A percentile compares a stretch with the other conserved stretches of the same genome.
Conservation (phyloP, 1,140 invertebrate genomes). For the Anastrepha obliqua region DNA sequence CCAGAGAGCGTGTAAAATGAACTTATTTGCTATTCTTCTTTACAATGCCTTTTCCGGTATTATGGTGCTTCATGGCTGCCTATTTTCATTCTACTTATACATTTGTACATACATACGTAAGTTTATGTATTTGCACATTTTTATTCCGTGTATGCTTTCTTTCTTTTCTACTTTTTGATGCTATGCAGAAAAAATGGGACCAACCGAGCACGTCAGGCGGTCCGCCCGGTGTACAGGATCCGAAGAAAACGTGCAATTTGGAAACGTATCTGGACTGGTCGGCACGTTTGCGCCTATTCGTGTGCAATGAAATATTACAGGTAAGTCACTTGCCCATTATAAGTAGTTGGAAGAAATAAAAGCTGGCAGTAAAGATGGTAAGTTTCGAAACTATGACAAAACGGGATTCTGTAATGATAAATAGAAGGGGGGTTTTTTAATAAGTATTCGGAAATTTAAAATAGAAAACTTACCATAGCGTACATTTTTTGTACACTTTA, state of each 20-base stretch:
- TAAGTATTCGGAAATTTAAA: too few species aligned
- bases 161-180: not conserved
- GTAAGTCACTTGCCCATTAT: conserved; percentile 59
- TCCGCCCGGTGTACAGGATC: conserved; percentile 67
- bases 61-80: not conserved
- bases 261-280: conserved; percentile 73
- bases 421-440: not conserved
- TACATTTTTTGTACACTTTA: too few species aligned
- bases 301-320: conserved; percentile 73
- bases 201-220: conserved; percentile 68
- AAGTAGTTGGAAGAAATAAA: not conserved
- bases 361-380: too few species aligned
- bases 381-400: too few species aligned
- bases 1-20: conserved; percentile 49
- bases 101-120: not conserved
- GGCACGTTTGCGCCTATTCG: conserved; percentile 71
- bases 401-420: not conserved
- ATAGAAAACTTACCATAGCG: too few species aligned
- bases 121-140: not conserved
- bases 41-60: not conserved
- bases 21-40: conserved; percentile 51
- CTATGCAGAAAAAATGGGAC: conserved; percentile 68
- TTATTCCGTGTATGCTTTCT: not conserved
- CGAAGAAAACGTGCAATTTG: conserved; percentile 73
- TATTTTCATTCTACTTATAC: not conserved